A percentile compares a stretch with the other conserved stretches of the same genome.
These are phyloP conservation scores for Steatornis caripensis DNA, from an alignment of 2,113 vertebrate genomes.

Conservation along the genomic window DNA sequence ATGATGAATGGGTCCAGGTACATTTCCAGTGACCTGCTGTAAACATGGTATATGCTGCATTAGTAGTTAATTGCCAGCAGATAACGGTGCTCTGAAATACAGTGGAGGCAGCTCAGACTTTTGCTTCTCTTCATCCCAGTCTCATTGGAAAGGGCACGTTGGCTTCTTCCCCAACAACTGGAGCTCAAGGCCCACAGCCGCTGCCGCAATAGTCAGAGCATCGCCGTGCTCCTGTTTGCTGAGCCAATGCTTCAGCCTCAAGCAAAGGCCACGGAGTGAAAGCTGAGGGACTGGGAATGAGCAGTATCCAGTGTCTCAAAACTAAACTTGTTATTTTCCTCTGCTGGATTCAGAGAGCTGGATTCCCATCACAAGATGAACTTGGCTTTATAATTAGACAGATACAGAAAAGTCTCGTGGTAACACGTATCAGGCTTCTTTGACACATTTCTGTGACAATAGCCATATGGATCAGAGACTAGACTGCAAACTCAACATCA, in stretches of 20 bases:
- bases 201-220: background rate
- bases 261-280: background rate
- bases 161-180: background rate
- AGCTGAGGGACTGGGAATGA: background rate
- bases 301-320: background rate
- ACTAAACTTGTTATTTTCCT: background rate
- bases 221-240: rapidly evolving
- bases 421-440: background rate
- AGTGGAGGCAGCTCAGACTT: background rate
- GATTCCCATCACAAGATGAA: background rate
- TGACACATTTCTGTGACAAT: background rate
- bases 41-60: background rate
- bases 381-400: background rate
- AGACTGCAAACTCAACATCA: background rate
- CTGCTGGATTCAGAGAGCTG: background rate
- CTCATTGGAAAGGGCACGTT: background rate
- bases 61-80: background rate
- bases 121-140: background rate
- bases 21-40: background rate
- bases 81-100: background rate
- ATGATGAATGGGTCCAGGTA: background rate
- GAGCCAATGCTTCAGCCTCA: background rate
- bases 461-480: background rate
- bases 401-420: background rate
- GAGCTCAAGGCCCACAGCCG: background rate